Conservation (phyloP, 2,797 vertebrate species). For the Pseudomugil tenellus region DNA sequence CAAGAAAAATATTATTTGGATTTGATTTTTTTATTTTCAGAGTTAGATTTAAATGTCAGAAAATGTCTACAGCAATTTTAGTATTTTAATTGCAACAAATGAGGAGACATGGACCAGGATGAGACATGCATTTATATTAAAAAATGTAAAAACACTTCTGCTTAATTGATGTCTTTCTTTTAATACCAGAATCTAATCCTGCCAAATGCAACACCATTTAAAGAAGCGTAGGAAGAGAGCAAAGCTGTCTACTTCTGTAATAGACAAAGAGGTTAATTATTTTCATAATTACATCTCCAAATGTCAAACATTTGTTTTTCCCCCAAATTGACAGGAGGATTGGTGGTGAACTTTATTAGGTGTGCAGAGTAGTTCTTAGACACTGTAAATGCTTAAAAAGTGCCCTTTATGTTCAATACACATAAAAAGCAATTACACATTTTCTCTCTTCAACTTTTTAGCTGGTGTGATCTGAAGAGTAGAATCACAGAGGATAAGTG, state of each 20-base stretch:
- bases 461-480: slow-evolving; percentile 61
- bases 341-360: slow-evolving; percentile 73
- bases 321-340: slow-evolving; percentile 77
- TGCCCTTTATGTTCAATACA: slow-evolving; percentile 64
- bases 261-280: slow-evolving; percentile 73
- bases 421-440: slow-evolving; percentile 74
- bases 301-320: slow-evolving; percentile 82
- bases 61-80: slow-evolving; percentile 9
- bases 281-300: slow-evolving; percentile 77
- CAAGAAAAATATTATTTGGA: slow-evolving; percentile 14
- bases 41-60: slow-evolving; percentile 27
- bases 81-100: slow-evolving; percentile 28
- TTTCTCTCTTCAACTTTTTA: slow-evolving; percentile 57
- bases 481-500: slow-evolving; percentile 72
- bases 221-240: slow-evolving; percentile 51
- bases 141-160: slow-evolving; percentile 30
- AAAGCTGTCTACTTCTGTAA: slow-evolving; percentile 61
- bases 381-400: slow-evolving; percentile 60
- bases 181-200: slow-evolving; percentile 38
- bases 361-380: slow-evolving; percentile 59
- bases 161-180: slow-evolving; percentile 43
- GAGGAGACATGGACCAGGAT: slow-evolving; percentile 32
- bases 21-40: slow-evolving; percentile 22
- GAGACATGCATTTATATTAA: slow-evolving; percentile 53
- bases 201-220: slow-evolving; percentile 49